phyloP scores from a whole-genome alignment of 1,140 invertebrate genomes.

The Drosophila oshimai region DNA sequence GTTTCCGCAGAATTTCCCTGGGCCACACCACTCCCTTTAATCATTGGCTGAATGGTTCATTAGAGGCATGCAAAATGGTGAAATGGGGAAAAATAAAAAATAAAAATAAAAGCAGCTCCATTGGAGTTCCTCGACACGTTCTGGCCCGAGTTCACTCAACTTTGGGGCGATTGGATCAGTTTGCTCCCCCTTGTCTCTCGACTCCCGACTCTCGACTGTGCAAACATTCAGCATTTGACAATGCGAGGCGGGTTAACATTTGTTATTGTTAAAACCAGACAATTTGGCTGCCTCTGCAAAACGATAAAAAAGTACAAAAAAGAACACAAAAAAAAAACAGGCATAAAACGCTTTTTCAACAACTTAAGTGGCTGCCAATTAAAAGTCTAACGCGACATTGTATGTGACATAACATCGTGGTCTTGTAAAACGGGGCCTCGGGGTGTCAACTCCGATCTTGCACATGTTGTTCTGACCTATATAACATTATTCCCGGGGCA shows the following conservation, averaged over 20 bases:
- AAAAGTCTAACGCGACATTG: slow-evolving; percentile 15
- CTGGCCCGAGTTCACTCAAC: slow-evolving; percentile 38
- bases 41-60: slow-evolving; percentile 58
- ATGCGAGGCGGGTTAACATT: slow-evolving; percentile 4
- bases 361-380: slow-evolving; percentile 51
- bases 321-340: neutral
- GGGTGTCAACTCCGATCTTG: slow-evolving; percentile 15
- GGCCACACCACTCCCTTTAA: slow-evolving; percentile 1
- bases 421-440: neutral
- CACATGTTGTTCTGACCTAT: slow-evolving; percentile 15
- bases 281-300: slow-evolving; percentile 32
- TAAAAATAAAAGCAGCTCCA: slow-evolving; percentile 49
- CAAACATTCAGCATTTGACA: slow-evolving; percentile 43
- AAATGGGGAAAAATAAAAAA: slow-evolving; percentile 59
- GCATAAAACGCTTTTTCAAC: slow-evolving; percentile 18
- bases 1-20: slow-evolving; percentile 48
- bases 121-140: slow-evolving; percentile 44
- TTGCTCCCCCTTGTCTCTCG: too few relatives aligned
- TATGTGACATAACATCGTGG: slow-evolving; percentile 7
- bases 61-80: slow-evolving; percentile 67
- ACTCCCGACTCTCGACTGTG: neutral
- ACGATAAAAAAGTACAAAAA: neutral
- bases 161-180: slow-evolving; percentile 13
- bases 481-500: neutral
- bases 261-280: slow-evolving; percentile 45